Conservation (phyloP, 37 sponge, comb jelly and placozoan genomes). For the Crambe crambe region DNA sequence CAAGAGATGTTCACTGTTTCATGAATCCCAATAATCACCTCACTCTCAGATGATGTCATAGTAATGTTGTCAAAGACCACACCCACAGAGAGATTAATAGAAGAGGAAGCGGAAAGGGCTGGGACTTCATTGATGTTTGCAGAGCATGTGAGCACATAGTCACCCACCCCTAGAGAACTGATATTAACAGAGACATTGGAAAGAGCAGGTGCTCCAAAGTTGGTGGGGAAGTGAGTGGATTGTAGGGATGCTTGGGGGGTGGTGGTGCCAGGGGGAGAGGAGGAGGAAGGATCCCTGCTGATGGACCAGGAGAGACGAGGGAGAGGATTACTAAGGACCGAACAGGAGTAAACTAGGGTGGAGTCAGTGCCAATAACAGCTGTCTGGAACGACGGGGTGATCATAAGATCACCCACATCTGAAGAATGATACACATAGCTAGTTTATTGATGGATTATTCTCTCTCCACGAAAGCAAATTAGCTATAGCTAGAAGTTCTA, state of each 20-base stretch:
- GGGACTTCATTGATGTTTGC: not conserved
- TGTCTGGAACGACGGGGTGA: not conserved
- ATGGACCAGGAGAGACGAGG: slow-evolving; percentile 14
- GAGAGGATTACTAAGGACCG: slow-evolving; percentile 10
- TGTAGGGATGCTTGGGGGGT: not conserved
- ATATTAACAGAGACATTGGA: slow-evolving; percentile 7
- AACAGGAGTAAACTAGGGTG: not conserved
- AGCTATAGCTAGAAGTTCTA: too few relatives aligned
- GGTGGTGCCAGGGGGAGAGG: too few relatives aligned
- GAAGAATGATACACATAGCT: too few relatives aligned
- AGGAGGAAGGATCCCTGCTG: too few relatives aligned
- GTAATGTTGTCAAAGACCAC: not conserved
- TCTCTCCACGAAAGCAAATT: too few relatives aligned
- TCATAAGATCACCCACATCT: not conserved
- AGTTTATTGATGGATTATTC: too few relatives aligned
- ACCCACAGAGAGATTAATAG: not conserved
- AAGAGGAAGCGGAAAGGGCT: not conserved
- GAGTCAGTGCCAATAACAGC: not conserved
- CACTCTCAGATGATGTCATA: not conserved
- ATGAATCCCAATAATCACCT: not conserved
- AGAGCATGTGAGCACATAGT: not conserved
- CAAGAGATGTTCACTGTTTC: too few relatives aligned
- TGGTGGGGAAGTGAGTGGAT: slow-evolving; percentile 11
- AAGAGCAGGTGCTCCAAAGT: slow-evolving; percentile 14
- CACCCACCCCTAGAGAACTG: not conserved